A percentile compares a stretch with the other conserved stretches of the same genome.
Evolutionary conservation across 2,113 vertebrate genomes (phyloP).

Genomic region (Xyrauchen texanus): DNA sequence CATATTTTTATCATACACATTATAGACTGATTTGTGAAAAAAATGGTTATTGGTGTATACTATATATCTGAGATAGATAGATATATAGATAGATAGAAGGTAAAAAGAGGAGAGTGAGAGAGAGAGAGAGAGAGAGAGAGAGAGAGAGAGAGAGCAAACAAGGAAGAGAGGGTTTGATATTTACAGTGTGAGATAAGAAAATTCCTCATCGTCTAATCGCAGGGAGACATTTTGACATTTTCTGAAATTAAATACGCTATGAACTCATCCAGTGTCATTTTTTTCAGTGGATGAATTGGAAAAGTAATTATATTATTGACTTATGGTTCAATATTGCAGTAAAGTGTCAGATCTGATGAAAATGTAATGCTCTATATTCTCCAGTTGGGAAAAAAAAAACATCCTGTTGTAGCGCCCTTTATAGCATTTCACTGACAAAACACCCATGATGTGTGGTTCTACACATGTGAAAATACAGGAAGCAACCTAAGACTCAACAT

Average conservation of each 20-base stretch:
- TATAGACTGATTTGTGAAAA: too few species aligned
- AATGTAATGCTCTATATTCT: neutral
- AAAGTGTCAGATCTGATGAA: neutral
- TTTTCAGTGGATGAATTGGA: neutral
- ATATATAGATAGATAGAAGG: too few species aligned
- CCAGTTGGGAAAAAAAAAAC: neutral
- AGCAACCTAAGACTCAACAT: neutral
- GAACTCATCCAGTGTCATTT: slow-evolving; percentile 8
- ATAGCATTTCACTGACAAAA: too few species aligned
- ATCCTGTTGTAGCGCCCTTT: neutral
- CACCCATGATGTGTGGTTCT: neutral
- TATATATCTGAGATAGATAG: too few species aligned
- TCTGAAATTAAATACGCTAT: slow-evolving; percentile 46
- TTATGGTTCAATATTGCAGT: slow-evolving; percentile 1
- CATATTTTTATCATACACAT: too few species aligned
- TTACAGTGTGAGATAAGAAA: slow-evolving; percentile 43
- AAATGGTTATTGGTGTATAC: too few species aligned
- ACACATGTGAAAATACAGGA: neutral
- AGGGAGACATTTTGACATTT: slow-evolving; percentile 63
- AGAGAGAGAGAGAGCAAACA: neutral
- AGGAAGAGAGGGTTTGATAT: slow-evolving; percentile 26
- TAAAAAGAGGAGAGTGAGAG: too few species aligned
- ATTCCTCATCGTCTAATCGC: slow-evolving; percentile 42
- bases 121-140: neutral
- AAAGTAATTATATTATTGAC: slow-evolving; percentile 30